Evolutionary conservation across 2,888 invertebrate genomes (phyloP).

Genomic region (Tholera decimalis): DNA sequence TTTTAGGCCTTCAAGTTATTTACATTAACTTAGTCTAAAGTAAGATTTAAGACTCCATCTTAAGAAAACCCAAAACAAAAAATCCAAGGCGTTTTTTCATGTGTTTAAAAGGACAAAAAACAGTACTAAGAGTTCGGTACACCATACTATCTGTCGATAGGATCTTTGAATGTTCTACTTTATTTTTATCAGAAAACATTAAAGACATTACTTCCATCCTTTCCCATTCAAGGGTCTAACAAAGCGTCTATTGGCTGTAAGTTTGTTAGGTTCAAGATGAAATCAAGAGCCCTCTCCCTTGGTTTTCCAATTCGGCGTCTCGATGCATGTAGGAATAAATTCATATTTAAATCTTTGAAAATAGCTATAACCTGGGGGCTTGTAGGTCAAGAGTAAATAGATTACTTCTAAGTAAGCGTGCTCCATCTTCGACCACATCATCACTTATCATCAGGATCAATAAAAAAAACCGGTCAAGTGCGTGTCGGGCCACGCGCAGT

Average conservation of each 20-base stretch:
- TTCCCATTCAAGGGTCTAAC: constrained; percentile 31
- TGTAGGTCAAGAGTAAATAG: no score
- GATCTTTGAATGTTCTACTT: constrained; percentile 53
- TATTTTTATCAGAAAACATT: constrained; percentile 59
- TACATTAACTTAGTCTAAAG: not conserved
- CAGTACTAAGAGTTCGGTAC: constrained; percentile 16
- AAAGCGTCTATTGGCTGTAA: constrained; percentile 17
- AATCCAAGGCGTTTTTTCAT: not conserved
- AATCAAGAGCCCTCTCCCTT: not conserved
- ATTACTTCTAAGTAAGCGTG: no score
- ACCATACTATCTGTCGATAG: constrained; percentile 40
- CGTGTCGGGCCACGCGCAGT: no score
- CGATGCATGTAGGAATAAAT: not conserved
- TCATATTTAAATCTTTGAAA: not conserved
- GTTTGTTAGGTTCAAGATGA: constrained; percentile 26
- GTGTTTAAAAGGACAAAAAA: constrained; percentile 36
- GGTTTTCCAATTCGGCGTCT: not conserved
- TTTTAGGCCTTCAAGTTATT: not conserved
- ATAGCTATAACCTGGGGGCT: no score
- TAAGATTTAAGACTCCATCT: not conserved
- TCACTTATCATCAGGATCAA: no score
- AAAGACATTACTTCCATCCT: constrained; percentile 45
- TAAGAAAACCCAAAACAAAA: constrained; percentile 3
- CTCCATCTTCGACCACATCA: no score
- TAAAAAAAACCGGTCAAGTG: no score